Evolutionary conservation across 2,888 invertebrate species (phyloP).

Genomic region (Melanostoma scalare): DNA sequence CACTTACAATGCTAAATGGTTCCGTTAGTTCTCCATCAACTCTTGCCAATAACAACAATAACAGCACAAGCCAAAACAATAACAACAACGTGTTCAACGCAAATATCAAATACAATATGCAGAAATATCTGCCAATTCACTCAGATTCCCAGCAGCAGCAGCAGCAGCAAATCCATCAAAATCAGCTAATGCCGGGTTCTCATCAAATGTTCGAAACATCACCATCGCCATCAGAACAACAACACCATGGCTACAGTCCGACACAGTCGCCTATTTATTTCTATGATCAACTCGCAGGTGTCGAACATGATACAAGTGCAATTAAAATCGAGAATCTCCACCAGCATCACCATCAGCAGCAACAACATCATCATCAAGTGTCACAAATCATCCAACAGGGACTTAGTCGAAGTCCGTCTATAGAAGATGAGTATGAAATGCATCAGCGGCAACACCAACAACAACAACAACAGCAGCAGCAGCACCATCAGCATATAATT

Average conservation of each 20-base stretch:
- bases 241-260: conserved; percentile 70
- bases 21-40: conserved; percentile 41
- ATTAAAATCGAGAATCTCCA: conserved; percentile 75
- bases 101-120: conserved; percentile 75
- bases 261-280: conserved; percentile 74
- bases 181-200: conserved; percentile 53
- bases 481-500: conserved; percentile 74
- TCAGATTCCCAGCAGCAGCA: conserved; percentile 78
- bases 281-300: conserved; percentile 70
- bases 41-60: conserved; percentile 67
- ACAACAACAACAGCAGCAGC: conserved; percentile 56
- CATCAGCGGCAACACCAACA: conserved; percentile 74
- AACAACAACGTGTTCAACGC: conserved; percentile 68
- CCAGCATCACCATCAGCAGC: conserved; percentile 76
- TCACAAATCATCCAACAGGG: conserved; percentile 63
- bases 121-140: conserved; percentile 79
- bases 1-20: conserved; percentile 48
- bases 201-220: conserved; percentile 68
- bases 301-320: conserved; percentile 73
- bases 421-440: conserved; percentile 80
- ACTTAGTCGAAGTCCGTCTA: conserved; percentile 79
- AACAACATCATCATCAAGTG: conserved; percentile 74
- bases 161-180: conserved; percentile 60
- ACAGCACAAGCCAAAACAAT: conserved; percentile 72
- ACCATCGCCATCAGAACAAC: conserved; percentile 65